Evolutionary conservation across 2,888 invertebrate genomes (phyloP).

Genomic region (Aleiodes leptofemur): DNA sequence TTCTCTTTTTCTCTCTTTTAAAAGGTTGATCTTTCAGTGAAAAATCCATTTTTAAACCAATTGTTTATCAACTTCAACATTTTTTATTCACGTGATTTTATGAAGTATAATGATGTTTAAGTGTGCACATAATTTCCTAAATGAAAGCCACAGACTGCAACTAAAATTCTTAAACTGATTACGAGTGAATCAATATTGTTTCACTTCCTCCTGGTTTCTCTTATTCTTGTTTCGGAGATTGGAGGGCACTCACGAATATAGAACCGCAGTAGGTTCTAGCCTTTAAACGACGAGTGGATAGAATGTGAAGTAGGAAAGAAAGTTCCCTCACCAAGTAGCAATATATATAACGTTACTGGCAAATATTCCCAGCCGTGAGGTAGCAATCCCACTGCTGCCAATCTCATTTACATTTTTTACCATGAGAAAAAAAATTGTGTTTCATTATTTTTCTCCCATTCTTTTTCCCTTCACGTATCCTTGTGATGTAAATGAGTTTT

Average conservation of each 20-base stretch:
- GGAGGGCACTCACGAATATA: constrained; percentile 16
- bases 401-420: constrained; percentile 39
- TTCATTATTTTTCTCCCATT: constrained; percentile 34
- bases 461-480: constrained; percentile 4
- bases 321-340: constrained; percentile 7
- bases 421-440: constrained; percentile 8
- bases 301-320: constrained; percentile 27
- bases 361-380: constrained; percentile 64
- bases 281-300: constrained; percentile 28
- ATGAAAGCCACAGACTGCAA: constrained; percentile 6
- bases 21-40: no score
- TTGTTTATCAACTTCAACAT: no score
- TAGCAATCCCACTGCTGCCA: constrained; percentile 51
- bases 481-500: constrained; percentile 7
- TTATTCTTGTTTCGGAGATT: constrained; percentile 41
- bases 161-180: constrained; percentile 63
- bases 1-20: no score
- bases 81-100: no score
- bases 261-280: constrained; percentile 15
- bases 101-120: neutral
- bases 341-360: constrained; percentile 41
- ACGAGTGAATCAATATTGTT: constrained; percentile 58
- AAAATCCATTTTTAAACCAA: no score
- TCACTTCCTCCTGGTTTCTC: constrained; percentile 38
- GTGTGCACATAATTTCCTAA: constrained; percentile 8